Conservation (phyloP, 1,140 invertebrate genomes). For the Drosophila bocki region DNA sequence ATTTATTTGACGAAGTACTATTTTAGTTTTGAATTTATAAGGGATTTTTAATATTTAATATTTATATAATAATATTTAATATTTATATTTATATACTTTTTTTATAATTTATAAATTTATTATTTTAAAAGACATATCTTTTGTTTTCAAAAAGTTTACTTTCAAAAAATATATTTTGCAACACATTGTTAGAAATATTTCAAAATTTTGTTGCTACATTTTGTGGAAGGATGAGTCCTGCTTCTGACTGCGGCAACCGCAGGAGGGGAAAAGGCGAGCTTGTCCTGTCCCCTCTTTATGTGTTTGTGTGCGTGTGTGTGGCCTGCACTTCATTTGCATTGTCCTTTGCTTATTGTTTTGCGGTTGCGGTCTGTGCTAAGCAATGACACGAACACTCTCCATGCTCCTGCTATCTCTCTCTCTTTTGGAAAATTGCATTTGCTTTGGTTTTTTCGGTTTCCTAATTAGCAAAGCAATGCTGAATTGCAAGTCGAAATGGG, state of each 20-base stretch:
- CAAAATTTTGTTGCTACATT: background rate
- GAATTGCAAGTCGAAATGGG: conserved; percentile 28
- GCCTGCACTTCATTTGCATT: conserved; percentile 72
- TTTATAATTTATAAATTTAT: too few relatives aligned
- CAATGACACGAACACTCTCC: conserved; percentile 40
- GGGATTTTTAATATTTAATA: too few relatives aligned
- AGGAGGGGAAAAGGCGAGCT: background rate
- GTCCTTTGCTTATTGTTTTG: conserved; percentile 73
- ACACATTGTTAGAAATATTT: background rate
- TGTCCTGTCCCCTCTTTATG: background rate
- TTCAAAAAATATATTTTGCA: background rate
- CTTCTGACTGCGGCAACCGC: conserved; percentile 24
- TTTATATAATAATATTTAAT: too few relatives aligned
- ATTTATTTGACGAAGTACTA: too few relatives aligned
- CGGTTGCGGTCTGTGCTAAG: conserved; percentile 69
- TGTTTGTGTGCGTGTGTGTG: conserved; percentile 14
- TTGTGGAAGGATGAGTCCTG: conserved; percentile 9
- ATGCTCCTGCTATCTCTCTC: background rate
- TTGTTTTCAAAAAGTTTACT: background rate
- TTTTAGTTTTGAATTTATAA: too few relatives aligned
- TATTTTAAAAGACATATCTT: background rate
- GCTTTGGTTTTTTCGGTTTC: conserved; percentile 68
- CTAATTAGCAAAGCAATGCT: conserved; percentile 68
- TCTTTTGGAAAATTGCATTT: conserved; percentile 69
- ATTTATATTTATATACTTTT: background rate